Percentiles rank a stretch among this genome's conserved stretches.
phyloP scores from a whole-genome alignment of 2,113 vertebrate genomes.

The Serilophus lunatus region DNA sequence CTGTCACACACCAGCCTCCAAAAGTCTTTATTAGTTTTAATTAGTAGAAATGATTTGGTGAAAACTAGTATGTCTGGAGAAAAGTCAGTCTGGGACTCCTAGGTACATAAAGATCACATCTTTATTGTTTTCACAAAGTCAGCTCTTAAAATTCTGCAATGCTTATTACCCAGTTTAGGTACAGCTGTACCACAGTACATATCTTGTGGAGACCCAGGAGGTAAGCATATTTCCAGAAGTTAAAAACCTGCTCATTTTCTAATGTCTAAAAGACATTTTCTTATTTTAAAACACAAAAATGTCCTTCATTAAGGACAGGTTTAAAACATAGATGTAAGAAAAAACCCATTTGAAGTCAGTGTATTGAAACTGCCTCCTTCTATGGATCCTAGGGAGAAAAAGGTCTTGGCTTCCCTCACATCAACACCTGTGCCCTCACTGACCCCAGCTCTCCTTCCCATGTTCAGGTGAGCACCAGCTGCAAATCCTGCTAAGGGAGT shows the following conservation, averaged over 20 bases:
- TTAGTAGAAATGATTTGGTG: neutral
- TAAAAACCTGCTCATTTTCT: neutral
- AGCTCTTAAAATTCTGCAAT: neutral
- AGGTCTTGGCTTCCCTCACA: rapidly evolving
- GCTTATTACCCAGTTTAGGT: neutral
- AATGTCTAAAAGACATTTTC: neutral
- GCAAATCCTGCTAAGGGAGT: neutral
- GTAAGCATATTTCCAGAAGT: neutral
- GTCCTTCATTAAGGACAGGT: neutral
- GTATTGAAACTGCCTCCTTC: neutral
- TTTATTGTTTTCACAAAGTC: neutral
- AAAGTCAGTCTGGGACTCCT: neutral
- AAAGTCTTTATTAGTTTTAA: neutral
- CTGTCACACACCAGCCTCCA: neutral
- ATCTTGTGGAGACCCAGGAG: neutral
- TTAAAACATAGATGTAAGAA: neutral
- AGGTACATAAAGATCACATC: neutral
- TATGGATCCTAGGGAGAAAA: rapidly evolving
- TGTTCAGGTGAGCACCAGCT: rapidly evolving
- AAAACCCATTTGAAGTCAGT: neutral
- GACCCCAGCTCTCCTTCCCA: neutral
- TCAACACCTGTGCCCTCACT: too few relatives aligned
- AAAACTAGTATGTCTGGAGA: neutral
- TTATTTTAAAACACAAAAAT: neutral
- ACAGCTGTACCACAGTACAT: rapidly evolving